Conservation (phyloP, 2,113 vertebrate genomes). For the Asarcornis scutulata region DNA sequence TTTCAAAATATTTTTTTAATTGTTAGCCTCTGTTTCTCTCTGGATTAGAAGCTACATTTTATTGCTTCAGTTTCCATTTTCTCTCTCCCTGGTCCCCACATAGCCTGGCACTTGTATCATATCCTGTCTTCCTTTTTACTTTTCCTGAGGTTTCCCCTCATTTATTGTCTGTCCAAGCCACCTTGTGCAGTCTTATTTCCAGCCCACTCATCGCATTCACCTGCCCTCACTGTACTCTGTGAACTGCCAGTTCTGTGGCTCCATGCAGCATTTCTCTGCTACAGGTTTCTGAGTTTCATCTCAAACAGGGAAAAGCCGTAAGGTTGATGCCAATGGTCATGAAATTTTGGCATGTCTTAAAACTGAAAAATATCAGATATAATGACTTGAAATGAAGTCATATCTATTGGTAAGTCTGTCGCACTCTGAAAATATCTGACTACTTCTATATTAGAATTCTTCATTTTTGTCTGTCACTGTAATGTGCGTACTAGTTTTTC, state of each 20-base stretch:
- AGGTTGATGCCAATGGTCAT: background rate
- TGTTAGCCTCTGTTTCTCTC: background rate
- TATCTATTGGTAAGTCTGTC: background rate
- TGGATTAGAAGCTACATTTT: background rate
- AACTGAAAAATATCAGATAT: background rate
- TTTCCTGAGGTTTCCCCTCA: background rate
- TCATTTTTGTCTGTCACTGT: background rate
- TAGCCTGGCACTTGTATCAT: background rate
- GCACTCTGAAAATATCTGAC: background rate
- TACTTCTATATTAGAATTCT: background rate
- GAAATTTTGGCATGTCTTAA: background rate
- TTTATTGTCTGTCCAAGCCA: background rate
- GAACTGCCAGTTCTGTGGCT: background rate
- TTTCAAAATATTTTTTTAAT: background rate
- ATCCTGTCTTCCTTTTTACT: background rate
- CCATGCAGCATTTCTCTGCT: background rate
- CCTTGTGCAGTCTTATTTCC: background rate
- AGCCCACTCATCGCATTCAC: background rate
- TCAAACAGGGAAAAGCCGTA: background rate
- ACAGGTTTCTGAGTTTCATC: background rate
- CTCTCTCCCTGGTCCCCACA: background rate
- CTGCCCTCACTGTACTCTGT: background rate
- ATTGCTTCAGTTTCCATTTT: background rate
- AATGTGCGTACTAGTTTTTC: background rate
- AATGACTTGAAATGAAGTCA: background rate